Evolutionary conservation across 2,113 vertebrate species (phyloP), one percentile per base, ranked within the genome.

Genomic region (Pseudorectes ferrugineus): DNA sequence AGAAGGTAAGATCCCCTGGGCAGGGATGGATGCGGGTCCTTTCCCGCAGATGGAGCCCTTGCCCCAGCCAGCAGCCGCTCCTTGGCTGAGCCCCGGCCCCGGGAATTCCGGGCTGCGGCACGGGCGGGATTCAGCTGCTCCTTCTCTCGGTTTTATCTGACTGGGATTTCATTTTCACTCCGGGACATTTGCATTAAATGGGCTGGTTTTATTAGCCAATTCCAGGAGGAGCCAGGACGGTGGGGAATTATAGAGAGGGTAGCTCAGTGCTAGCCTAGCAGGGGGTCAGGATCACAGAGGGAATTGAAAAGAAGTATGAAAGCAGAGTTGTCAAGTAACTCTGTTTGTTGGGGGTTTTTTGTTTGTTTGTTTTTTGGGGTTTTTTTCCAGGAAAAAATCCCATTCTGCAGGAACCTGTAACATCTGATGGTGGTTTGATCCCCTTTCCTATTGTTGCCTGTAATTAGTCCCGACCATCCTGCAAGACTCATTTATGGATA

Each of bases 31-130:
- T 62, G 81, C 68, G 9, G 52, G 20, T 58, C 48, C 59, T 95
- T 65, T 85, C 97, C 98, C 85, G 89, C 97, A 98, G 97, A 81
- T 97, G 98, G 98, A 94, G 97, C 96, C 95, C 96, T 97, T 89
- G 97, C n/a, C 92, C 96, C 97, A 95, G 92, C 43, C 45, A 97
- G 93, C 16, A 18, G 76, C 71, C 7, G 26, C 6, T 12, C n/a
- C 11, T 11, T 18, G 88, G 75, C 55, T 40, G 36, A 59, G n/a
- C 40, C 45, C 48, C 9, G 15, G n/a, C 23, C 2, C 5, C 10
- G 68, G 63, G 40, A 43, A 59, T 20, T 23, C 40, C 38, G 14
- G 19, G 12, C 87, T 46, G 73, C 46, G 14, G 28, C 62, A 42
- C 43, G 15, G 31, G 22, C 22, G 38, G 49, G 3, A 11, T 77